Evolutionary conservation across 1,140 invertebrate species (phyloP).

Genomic region (Carcinoscorpius rotundicauda): DNA sequence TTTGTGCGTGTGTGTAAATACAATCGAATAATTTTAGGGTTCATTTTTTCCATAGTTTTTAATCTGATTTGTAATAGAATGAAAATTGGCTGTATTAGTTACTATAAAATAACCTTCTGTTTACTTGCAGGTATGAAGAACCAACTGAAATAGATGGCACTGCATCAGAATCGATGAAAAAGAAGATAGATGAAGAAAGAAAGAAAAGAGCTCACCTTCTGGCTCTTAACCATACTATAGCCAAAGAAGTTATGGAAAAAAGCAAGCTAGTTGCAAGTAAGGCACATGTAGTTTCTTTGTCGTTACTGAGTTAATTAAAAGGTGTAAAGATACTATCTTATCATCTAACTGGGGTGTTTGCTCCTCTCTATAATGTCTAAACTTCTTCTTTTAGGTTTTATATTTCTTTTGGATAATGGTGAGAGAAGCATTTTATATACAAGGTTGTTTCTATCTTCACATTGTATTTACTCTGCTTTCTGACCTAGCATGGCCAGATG

Average conservation of each 20-base stretch:
- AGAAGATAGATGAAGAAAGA: slow-evolving; percentile 64
- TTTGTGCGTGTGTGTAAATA: too few species aligned
- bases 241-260: slow-evolving; percentile 82
- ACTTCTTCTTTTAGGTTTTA: slow-evolving; percentile 3
- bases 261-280: slow-evolving; percentile 85
- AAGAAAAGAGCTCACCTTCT: slow-evolving; percentile 71
- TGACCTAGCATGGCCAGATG: too few species aligned
- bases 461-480: background rate
- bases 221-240: slow-evolving; percentile 76
- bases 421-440: background rate
- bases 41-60: too few species aligned
- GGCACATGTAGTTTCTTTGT: slow-evolving; percentile 2
- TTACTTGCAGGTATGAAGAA: slow-evolving; percentile 9
- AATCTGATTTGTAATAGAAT: too few species aligned
- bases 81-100: too few species aligned
- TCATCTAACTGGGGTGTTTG: background rate
- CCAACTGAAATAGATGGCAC: slow-evolving; percentile 19
- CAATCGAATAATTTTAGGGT: too few species aligned
- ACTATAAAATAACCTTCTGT: too few species aligned
- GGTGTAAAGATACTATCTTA: background rate
- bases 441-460: background rate
- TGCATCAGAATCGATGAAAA: slow-evolving; percentile 28
- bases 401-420: slow-evolving; percentile 1
- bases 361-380: background rate
- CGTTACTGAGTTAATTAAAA: background rate